These are phyloP conservation scores for Sinocyclocheilus grahami DNA, from an alignment of 2,113 vertebrate species.

Conservation along the genomic window DNA sequence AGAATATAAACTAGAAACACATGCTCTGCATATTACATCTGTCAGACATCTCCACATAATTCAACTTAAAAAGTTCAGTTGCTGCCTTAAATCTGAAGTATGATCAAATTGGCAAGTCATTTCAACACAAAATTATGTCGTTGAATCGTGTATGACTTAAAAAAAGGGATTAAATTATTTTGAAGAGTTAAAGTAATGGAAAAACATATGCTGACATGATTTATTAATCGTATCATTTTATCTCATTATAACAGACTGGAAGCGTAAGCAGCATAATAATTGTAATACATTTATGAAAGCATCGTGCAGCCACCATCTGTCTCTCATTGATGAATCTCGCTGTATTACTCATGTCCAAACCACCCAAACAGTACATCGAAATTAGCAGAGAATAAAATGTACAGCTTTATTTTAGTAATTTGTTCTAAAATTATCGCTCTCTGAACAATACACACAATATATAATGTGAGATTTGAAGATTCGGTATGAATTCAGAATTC, in stretches of 20 bases:
- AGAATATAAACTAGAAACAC: neutral
- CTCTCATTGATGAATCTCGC: neutral
- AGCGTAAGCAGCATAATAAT: neutral
- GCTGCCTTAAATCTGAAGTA: too few relatives aligned
- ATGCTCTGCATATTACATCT: neutral
- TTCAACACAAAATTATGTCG: too few relatives aligned
- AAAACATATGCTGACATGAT: neutral
- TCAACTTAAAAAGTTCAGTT: too few relatives aligned
- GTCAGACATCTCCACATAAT: neutral
- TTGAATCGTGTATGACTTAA: too few relatives aligned
- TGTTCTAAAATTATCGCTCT: neutral
- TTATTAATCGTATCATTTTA: neutral
- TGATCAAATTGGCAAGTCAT: too few relatives aligned
- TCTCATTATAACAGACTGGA: conserved; percentile 7
- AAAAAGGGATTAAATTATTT: too few relatives aligned
- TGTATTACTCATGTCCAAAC: neutral
- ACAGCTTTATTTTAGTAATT: conserved; percentile 3
- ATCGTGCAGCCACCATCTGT: conserved; percentile 9
- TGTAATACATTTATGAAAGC: conserved; percentile 2
- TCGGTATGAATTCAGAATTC: neutral
- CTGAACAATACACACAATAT: conserved; percentile 63
- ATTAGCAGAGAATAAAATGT: neutral
- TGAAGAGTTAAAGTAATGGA: neutral
- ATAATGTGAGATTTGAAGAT: conserved; percentile 63
- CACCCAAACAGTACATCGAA: neutral